Evolutionary conservation across 1,140 invertebrate genomes (phyloP).

Genomic region (Aphelinus atriplicis): DNA sequence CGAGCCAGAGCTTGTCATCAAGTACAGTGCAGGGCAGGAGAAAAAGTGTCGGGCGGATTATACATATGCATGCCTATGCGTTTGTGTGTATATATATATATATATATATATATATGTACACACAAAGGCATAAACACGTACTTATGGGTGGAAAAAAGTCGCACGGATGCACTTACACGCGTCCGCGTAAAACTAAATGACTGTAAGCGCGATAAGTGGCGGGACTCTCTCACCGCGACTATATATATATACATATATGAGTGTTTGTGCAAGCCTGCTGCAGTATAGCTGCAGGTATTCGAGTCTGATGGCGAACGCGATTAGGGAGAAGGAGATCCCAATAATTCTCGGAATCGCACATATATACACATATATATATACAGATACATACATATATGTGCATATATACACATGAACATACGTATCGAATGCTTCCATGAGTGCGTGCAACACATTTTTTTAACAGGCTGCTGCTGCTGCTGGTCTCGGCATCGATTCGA

Average conservation of each 20-base stretch:
- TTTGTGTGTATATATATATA: not conserved
- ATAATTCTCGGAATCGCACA: constrained; percentile 51
- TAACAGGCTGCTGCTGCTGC: constrained; percentile 19
- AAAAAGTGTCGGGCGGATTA: no score
- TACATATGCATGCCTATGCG: no score
- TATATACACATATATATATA: no score
- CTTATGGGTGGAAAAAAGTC: not conserved
- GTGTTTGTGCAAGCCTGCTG: no score
- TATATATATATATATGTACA: not conserved
- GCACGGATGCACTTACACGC: not conserved
- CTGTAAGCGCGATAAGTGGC: constrained; percentile 28
- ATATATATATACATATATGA: no score
- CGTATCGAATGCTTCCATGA: constrained; percentile 43
- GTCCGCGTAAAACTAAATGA: constrained; percentile 35
- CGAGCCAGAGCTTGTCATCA: no score
- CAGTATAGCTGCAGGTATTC: constrained; percentile 39
- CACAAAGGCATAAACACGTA: not conserved
- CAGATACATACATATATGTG: no score
- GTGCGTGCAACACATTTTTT: constrained; percentile 3
- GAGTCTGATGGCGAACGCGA: constrained; percentile 51
- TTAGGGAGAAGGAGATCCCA: constrained; percentile 48
- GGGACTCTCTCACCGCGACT: no score
- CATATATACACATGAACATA: no score
- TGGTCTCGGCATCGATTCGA: no score
- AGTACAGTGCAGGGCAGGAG: no score